Evolutionary conservation across 2,888 invertebrate species (phyloP).

Genomic region (Dioctria rufipes): DNA sequence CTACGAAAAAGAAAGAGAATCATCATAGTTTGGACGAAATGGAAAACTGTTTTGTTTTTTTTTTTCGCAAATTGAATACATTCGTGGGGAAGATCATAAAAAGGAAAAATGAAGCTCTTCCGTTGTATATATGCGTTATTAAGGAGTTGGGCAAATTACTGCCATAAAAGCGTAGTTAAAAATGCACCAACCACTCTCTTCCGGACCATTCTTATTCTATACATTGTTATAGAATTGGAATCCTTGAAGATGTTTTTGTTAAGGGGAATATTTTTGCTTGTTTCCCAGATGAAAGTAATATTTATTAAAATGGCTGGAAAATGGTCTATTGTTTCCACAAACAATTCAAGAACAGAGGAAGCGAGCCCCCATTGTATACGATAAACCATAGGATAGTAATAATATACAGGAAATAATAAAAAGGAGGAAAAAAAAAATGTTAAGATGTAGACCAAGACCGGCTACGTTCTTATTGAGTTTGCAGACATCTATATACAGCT

Average conservation of each 20-base stretch:
- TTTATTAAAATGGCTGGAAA: constrained; percentile 48
- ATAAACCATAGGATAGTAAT: constrained; percentile 33
- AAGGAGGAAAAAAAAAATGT: constrained; percentile 18
- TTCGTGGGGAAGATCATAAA: constrained; percentile 2
- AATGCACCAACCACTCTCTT: constrained; percentile 28
- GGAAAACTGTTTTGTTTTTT: constrained; percentile 21
- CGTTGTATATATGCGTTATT: no score
- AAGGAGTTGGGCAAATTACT: constrained; percentile 17
- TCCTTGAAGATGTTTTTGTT: constrained; percentile 38
- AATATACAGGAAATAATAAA: constrained; percentile 11
- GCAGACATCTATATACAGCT: constrained; percentile 17
- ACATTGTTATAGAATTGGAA: constrained; percentile 29
- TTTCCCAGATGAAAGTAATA: constrained; percentile 27
- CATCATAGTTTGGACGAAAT: constrained; percentile 21
- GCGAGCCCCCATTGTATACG: constrained; percentile 9
- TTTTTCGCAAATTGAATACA: constrained; percentile 38
- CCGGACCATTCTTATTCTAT: background rate
- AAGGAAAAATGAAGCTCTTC: background rate
- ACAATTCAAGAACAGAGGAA: constrained; percentile 27
- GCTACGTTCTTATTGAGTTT: constrained; percentile 33
- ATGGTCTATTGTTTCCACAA: constrained; percentile 42
- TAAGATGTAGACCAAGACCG: constrained; percentile 3
- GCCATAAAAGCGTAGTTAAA: background rate
- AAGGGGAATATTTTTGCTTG: constrained; percentile 24
- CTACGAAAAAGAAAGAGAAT: background rate